Percentiles rank a stretch among this genome's conserved stretches.
Evolutionary conservation across 2,797 vertebrate species (phyloP).

Genomic region (Periparus ater): DNA sequence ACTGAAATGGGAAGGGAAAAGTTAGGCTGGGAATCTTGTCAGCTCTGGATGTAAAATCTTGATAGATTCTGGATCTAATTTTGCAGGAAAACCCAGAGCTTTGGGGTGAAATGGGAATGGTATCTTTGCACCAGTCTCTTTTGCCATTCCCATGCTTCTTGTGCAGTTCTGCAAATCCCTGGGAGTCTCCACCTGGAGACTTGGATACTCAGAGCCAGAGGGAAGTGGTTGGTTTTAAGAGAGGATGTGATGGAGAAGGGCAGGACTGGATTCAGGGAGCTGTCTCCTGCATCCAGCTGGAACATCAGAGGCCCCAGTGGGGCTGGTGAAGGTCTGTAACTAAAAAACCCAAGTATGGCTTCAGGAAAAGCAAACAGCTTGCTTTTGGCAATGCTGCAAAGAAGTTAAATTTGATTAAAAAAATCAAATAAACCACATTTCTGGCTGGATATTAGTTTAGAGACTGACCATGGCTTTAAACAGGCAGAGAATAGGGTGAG

Average conservation of each 20-base stretch:
- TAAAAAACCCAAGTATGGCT: not conserved
- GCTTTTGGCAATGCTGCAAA: not conserved
- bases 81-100: not conserved
- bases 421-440: not conserved
- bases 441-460: not conserved
- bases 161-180: not conserved
- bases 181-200: not conserved
- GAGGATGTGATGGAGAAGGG: not conserved
- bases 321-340: not conserved
- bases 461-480: not conserved
- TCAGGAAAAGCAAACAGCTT: not conserved
- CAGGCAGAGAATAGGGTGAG: not conserved
- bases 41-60: not conserved
- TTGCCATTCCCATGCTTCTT: not conserved
- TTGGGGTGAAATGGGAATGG: not conserved
- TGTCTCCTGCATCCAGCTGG: not conserved
- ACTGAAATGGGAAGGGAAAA: not conserved
- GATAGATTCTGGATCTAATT: not conserved
- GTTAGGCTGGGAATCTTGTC: not conserved
- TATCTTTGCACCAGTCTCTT: not conserved
- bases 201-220: not conserved
- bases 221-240: not conserved
- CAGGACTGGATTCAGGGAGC: rapidly evolving
- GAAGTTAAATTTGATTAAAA: not conserved
- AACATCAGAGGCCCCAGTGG: not conserved